A percentile compares a stretch with the other conserved stretches of the same genome.
phyloP scores from a whole-genome alignment of 2,888 invertebrate species.

The Tanypteryx hageni region DNA sequence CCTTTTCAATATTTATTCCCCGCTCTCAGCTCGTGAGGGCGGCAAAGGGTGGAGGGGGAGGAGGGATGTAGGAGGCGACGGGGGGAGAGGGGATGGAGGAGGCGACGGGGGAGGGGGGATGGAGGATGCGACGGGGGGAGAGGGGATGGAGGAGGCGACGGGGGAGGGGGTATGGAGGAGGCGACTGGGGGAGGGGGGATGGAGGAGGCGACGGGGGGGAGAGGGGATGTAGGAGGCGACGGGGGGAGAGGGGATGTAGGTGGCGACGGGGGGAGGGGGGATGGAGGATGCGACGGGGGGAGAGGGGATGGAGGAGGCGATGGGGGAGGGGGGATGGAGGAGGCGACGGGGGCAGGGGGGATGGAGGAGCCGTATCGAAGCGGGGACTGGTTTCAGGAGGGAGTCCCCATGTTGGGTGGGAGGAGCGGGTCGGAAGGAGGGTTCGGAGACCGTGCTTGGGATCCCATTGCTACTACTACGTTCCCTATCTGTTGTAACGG shows the following conservation, averaged over 20 bases:
- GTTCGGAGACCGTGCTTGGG: background rate
- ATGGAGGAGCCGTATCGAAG: background rate
- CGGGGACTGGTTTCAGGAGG: background rate
- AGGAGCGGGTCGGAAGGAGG: too few species aligned
- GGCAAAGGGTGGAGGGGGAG: background rate
- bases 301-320: background rate
- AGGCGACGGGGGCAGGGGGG: too few species aligned
- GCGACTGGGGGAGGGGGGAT: background rate
- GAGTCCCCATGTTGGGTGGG: too few species aligned
- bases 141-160: too few species aligned
- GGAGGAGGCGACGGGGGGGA: too few species aligned
- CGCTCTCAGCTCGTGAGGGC: background rate
- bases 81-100: background rate
- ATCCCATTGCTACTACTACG: background rate
- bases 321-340: slow-evolving; percentile 15
- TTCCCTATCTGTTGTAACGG: slow-evolving; percentile 49
- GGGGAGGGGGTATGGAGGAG: background rate
- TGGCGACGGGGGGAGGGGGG: background rate
- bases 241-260: background rate
- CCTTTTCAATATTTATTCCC: slow-evolving; percentile 60
- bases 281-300: background rate
- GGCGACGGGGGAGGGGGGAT: background rate
- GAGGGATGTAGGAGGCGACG: background rate
- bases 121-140: background rate
- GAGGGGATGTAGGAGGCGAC: too few species aligned